These are phyloP conservation scores for Bubo bubo DNA, from an alignment of 2,113 vertebrate species.

Conservation along the genomic window DNA sequence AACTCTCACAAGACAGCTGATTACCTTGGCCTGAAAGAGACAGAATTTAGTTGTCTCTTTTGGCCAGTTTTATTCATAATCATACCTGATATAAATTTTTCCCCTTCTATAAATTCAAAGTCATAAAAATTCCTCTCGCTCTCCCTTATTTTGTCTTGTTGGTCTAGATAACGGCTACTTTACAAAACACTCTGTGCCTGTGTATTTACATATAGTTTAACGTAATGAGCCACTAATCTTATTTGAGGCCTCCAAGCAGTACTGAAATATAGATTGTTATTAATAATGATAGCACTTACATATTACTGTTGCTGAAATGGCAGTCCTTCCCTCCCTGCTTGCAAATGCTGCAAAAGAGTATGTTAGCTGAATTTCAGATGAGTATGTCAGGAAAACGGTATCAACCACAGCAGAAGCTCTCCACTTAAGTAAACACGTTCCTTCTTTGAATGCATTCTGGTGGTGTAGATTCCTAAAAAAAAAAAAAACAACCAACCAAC, in stretches of 20 bases:
- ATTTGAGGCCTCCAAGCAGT: background rate
- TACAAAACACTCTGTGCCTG: background rate
- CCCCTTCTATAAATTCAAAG: background rate
- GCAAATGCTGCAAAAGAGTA: background rate
- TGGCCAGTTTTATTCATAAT: background rate
- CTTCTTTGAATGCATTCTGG: background rate
- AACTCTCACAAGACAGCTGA: background rate
- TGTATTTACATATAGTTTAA: slow-evolving; percentile 33
- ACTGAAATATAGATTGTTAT: slow-evolving; percentile 16
- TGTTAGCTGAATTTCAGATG: background rate
- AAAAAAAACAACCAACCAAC: no score
- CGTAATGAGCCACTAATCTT: slow-evolving; percentile 24
- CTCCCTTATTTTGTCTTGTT: background rate
- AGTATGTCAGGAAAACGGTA: background rate
- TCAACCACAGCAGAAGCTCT: background rate
- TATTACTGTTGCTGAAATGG: background rate
- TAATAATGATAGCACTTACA: slow-evolving; percentile 1
- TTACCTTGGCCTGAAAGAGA: background rate
- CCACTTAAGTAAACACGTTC: fast-evolving
- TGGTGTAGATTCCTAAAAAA: background rate
- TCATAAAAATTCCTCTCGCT: background rate
- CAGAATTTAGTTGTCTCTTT: background rate
- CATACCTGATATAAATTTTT: background rate
- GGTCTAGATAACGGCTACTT: background rate
- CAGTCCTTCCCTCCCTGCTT: background rate